phyloP scores from a whole-genome alignment of 2,797 vertebrate species.

The Enteromius paludinosus region DNA sequence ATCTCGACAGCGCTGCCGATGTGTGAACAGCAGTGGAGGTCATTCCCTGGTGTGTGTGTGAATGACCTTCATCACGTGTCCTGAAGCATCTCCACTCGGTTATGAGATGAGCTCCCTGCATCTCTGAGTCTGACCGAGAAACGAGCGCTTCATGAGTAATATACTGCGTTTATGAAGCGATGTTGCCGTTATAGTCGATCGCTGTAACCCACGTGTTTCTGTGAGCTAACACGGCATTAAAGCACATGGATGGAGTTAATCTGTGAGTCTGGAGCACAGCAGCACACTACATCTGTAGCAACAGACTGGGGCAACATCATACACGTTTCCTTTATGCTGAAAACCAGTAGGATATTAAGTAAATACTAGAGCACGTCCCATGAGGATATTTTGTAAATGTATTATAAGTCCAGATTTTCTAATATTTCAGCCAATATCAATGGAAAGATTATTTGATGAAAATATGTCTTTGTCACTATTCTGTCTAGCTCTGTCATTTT shows the following conservation, averaged over 20 bases:
- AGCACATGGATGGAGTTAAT: background rate
- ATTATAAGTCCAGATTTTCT: background rate
- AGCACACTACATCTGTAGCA: too few relatives aligned
- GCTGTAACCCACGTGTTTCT: background rate
- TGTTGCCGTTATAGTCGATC: too few relatives aligned
- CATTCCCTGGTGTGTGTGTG: slow-evolving; percentile 12
- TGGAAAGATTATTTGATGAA: too few relatives aligned
- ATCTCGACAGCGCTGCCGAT: background rate
- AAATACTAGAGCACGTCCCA: too few relatives aligned
- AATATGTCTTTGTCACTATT: too few relatives aligned
- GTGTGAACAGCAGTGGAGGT: background rate
- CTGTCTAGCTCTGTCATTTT: background rate
- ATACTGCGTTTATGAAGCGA: background rate
- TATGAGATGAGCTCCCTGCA: background rate
- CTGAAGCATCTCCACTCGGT: slow-evolving; percentile 22
- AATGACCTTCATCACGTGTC: slow-evolving; percentile 72
- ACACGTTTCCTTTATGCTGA: background rate
- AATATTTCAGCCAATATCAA: too few relatives aligned
- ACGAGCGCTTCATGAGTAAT: background rate
- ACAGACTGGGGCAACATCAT: background rate
- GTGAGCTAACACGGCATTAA: background rate
- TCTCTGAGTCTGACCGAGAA: background rate
- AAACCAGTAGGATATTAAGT: background rate
- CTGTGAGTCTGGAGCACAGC: background rate
- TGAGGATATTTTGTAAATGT: too few relatives aligned